phyloP scores from a whole-genome alignment of 92 coral and sea anemone species.

The Palythoa caribaeorum region DNA sequence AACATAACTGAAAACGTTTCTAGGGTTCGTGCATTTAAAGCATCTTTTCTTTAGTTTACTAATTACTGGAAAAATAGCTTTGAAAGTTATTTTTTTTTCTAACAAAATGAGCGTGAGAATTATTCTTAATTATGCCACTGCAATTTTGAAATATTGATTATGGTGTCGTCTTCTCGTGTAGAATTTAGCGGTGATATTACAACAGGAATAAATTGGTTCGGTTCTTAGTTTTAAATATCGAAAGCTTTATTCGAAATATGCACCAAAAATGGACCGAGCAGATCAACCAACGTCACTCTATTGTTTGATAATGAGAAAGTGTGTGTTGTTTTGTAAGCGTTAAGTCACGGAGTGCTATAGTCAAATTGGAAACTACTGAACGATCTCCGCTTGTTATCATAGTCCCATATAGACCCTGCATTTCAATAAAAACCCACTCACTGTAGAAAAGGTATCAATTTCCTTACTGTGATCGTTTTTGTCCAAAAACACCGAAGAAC shows the following conservation, averaged over 20 bases:
- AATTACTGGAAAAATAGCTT: neutral
- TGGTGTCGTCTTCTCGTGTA: slow-evolving; percentile 1
- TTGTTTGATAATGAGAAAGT: neutral
- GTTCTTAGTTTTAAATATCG: neutral
- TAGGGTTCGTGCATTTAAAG: neutral
- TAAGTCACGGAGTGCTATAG: neutral
- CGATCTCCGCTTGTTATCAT: neutral
- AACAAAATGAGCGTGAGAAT: slow-evolving; percentile 23
- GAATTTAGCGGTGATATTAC: slow-evolving; percentile 8
- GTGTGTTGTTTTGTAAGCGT: neutral
- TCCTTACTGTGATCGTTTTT: neutral
- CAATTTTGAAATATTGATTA: neutral
- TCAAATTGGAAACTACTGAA: neutral
- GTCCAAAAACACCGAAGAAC: neutral
- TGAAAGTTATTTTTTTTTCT: neutral
- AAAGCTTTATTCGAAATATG: neutral
- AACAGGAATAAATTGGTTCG: neutral
- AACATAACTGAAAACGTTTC: neutral
- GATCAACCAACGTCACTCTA: neutral
- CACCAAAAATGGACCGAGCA: slow-evolving; percentile 32
- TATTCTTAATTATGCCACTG: neutral
- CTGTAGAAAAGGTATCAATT: neutral
- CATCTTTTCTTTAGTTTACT: neutral
- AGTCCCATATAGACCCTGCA: neutral
- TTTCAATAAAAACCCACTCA: neutral